These are phyloP conservation scores for Tenthredo notha DNA, from an alignment of 2,888 invertebrate genomes.

Conservation along the genomic window DNA sequence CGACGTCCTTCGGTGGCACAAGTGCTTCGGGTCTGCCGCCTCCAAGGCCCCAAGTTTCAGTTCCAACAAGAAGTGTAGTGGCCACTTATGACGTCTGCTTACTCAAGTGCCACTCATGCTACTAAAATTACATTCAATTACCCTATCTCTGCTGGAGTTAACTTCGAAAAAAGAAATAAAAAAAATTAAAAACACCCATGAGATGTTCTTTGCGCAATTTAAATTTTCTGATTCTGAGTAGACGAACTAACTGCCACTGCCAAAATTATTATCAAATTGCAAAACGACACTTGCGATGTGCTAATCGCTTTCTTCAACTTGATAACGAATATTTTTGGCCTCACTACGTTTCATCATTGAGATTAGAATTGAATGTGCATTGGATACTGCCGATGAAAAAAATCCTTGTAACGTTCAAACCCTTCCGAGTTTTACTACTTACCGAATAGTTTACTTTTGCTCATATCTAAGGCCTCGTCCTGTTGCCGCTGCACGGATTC, in stretches of 20 bases:
- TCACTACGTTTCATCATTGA: background rate
- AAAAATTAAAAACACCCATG: background rate
- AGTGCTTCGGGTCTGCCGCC: slow-evolving; percentile 43
- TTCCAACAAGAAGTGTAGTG: slow-evolving; percentile 63
- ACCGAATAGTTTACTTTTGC: slow-evolving; percentile 76
- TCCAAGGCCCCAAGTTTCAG: slow-evolving; percentile 8
- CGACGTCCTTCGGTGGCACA: slow-evolving; percentile 41
- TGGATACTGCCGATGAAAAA: background rate
- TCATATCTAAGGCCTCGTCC: slow-evolving; percentile 77
- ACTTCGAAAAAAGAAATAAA: slow-evolving; percentile 59
- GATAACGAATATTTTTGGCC: background rate
- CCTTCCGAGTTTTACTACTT: slow-evolving; percentile 56
- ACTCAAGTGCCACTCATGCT: slow-evolving; percentile 77
- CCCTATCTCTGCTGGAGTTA: slow-evolving; percentile 74
- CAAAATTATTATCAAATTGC: background rate
- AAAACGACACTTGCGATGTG: background rate
- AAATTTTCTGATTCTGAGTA: background rate
- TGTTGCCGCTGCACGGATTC: slow-evolving; percentile 72
- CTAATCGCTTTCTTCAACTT: background rate
- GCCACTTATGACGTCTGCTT: slow-evolving; percentile 77
- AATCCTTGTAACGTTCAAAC: background rate
- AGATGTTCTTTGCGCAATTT: background rate
- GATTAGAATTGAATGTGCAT: background rate
- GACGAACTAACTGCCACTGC: background rate
- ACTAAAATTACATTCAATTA: slow-evolving; percentile 78